Conservation (phyloP, 2,797 vertebrate species). For the Gymnothorax reevesii region DNA sequence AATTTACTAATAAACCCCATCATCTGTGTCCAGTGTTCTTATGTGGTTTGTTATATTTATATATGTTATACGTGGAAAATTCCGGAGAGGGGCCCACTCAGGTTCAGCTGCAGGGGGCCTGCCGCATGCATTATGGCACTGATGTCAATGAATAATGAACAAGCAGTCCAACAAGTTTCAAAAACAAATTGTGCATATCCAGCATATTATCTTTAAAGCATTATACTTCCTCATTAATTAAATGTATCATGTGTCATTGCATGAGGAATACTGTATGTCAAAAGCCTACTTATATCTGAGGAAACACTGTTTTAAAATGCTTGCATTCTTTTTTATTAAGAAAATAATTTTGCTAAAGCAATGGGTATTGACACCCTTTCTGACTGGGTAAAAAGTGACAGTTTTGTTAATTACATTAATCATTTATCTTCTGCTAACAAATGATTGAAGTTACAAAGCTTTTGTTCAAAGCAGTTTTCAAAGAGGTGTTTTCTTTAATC, state of each 20-base stretch:
- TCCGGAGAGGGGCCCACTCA: too few species aligned
- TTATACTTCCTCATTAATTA: background rate
- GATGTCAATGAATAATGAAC: background rate
- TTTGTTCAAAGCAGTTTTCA: background rate
- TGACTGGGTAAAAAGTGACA: background rate
- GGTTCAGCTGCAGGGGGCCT: too few species aligned
- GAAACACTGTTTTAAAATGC: background rate
- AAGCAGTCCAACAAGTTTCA: background rate
- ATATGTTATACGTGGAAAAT: too few species aligned
- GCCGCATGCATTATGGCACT: too few species aligned
- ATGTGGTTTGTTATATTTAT: too few species aligned
- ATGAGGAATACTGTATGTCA: background rate
- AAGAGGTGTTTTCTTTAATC: background rate
- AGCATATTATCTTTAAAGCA: background rate
- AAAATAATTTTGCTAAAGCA: background rate
- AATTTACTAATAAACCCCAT: too few species aligned
- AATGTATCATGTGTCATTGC: background rate
- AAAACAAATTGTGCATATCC: background rate
- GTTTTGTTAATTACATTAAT: background rate
- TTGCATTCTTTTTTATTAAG: background rate
- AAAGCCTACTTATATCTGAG: background rate
- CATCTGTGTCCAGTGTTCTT: too few species aligned
- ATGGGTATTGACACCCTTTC: background rate
- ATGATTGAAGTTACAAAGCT: conserved; percentile 3
- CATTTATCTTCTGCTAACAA: background rate